A percentile compares a stretch with the other conserved stretches of the same genome.
phyloP scores from a whole-genome alignment of 1,140 invertebrate species.

The Wasmannia auropunctata region DNA sequence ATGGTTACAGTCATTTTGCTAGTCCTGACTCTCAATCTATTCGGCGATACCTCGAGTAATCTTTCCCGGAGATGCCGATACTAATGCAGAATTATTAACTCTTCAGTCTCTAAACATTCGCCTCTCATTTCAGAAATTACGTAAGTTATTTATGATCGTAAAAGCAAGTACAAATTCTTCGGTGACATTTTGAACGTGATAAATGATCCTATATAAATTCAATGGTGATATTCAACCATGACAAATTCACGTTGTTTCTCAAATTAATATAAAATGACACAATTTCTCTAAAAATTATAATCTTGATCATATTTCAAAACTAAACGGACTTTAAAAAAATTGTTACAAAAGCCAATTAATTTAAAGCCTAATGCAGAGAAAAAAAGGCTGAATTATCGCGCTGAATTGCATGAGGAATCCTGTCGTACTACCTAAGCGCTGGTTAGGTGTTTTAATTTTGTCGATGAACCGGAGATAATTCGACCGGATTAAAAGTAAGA shows the following conservation, averaged over 20 bases:
- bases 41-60: not conserved
- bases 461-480: constrained; percentile 8
- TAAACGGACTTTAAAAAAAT: not conserved
- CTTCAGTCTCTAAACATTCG: not conserved
- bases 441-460: not conserved
- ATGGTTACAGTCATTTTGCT: not conserved
- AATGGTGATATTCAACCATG: not conserved
- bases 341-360: not conserved
- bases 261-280: not conserved
- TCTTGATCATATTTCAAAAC: not conserved
- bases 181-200: not conserved
- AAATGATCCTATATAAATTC: constrained; percentile 13
- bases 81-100: not conserved
- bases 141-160: not conserved
- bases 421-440: not conserved
- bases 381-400: not conserved
- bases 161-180: not conserved
- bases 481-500: constrained; percentile 42
- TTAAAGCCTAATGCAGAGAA: too few species aligned
- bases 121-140: not conserved
- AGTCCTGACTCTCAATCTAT: not conserved
- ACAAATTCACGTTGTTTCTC: not conserved
- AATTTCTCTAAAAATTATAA: not conserved
- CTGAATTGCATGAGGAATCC: not conserved
- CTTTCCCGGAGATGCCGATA: not conserved